A percentile compares a stretch with the other conserved stretches of the same genome.
These are phyloP conservation scores for Coelinius sp. DNA, from an alignment of 2,888 invertebrate species.

Conservation along the genomic window DNA sequence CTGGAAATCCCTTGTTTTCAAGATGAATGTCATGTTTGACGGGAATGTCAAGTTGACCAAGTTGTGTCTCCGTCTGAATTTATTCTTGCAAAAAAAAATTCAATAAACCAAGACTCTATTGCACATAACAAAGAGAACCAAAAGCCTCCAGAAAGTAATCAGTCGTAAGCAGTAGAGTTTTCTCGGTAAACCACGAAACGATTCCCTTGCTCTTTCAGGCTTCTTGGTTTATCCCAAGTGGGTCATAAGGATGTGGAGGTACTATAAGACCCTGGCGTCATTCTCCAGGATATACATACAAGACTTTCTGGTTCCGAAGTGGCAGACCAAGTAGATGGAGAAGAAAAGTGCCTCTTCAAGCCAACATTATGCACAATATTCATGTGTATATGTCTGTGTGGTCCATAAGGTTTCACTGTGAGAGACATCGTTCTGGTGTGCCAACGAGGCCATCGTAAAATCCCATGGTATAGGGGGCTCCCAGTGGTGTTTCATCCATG, in stretches of 20 bases:
- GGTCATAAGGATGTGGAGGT: slow-evolving; percentile 32
- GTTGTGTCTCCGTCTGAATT: background rate
- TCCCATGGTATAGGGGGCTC: background rate
- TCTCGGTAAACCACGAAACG: slow-evolving; percentile 18
- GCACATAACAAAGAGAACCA: background rate
- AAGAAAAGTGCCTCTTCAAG: background rate
- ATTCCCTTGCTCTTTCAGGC: slow-evolving; percentile 10
- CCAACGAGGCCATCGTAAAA: background rate
- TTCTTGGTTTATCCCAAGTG: slow-evolving; percentile 25
- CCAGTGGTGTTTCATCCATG: background rate
- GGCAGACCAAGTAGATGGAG: background rate
- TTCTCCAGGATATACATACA: slow-evolving; percentile 15
- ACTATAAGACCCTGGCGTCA: background rate
- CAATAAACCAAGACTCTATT: background rate
- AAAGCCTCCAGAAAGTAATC: background rate
- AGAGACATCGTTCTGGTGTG: slow-evolving; percentile 8
- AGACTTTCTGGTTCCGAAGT: slow-evolving; percentile 6
- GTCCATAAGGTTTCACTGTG: background rate
- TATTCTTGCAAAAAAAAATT: background rate
- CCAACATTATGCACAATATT: slow-evolving; percentile 21
- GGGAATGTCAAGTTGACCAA: background rate
- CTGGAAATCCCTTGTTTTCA: too few species aligned
- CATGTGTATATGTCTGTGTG: slow-evolving; percentile 12
- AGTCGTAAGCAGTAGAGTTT: background rate
- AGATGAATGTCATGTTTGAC: too few species aligned